Evolutionary conservation across 2,888 invertebrate species (phyloP).

Genomic region (Eupithecia abbreviata): DNA sequence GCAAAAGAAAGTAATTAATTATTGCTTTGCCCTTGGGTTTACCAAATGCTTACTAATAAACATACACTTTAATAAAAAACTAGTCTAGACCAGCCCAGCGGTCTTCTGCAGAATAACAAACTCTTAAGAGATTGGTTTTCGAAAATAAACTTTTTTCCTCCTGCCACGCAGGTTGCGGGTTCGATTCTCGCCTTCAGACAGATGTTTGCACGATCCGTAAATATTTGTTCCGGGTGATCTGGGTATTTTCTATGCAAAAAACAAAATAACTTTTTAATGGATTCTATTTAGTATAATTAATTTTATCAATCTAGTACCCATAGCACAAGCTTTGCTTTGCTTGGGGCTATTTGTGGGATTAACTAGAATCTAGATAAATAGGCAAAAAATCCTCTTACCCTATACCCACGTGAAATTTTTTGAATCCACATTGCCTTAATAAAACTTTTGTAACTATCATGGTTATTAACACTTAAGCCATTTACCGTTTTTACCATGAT

Average conservation of each 20-base stretch:
- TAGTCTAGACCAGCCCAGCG: conserved; percentile 2
- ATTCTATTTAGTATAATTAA: too few relatives aligned
- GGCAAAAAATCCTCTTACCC: background rate
- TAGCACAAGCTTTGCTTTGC: too few relatives aligned
- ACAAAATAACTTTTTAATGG: too few relatives aligned
- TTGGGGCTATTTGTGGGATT: background rate
- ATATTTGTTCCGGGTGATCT: too few relatives aligned
- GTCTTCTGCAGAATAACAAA: conserved; percentile 5
- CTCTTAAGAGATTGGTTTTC: conserved; percentile 7
- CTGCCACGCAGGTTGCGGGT: too few relatives aligned
- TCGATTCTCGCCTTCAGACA: too few relatives aligned
- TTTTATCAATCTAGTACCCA: too few relatives aligned
- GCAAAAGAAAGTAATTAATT: background rate
- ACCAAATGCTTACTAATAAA: background rate
- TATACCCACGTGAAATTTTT: background rate
- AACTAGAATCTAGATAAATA: background rate
- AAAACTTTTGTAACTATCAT: too few relatives aligned
- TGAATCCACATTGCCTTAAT: background rate
- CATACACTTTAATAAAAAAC: background rate
- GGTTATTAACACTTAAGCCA: too few relatives aligned
- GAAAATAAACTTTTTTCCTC: background rate
- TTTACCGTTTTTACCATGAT: too few relatives aligned
- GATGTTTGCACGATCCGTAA: too few relatives aligned
- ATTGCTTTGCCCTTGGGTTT: background rate
- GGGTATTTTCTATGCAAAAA: too few relatives aligned